phyloP scores from a whole-genome alignment of 2,797 vertebrate species.

The Artibeus lituratus region DNA sequence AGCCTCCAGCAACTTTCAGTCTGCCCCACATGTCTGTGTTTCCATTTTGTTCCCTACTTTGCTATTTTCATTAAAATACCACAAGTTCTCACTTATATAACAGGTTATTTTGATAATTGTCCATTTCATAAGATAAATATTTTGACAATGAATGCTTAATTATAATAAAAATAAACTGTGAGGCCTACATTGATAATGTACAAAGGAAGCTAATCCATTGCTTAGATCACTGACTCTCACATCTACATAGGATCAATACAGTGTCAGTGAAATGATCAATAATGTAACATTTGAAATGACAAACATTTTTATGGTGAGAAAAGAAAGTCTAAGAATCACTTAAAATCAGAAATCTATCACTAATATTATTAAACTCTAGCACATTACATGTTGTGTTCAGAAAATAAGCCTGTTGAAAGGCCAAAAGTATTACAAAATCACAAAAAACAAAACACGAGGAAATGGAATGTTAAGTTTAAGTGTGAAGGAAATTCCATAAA shows the following conservation, averaged over 20 bases:
- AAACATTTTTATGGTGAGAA: not conserved
- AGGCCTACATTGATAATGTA: not conserved
- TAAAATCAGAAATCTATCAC: not conserved
- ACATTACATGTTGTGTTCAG: not conserved
- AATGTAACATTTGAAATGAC: not conserved
- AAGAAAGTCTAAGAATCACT: not conserved
- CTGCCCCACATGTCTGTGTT: no score
- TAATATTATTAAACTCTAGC: not conserved
- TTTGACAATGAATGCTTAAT: not conserved
- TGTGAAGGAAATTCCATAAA: conserved; percentile 1
- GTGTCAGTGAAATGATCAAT: not conserved
- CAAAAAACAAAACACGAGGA: not conserved
- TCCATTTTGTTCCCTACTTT: no score
- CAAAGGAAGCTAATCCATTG: not conserved
- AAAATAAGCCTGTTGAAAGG: not conserved
- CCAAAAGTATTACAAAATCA: not conserved
- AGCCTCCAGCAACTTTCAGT: no score
- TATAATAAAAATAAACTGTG: not conserved
- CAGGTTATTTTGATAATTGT: not conserved
- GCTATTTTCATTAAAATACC: no score
- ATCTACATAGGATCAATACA: not conserved
- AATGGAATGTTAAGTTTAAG: not conserved
- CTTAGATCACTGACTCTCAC: not conserved
- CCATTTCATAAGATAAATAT: not conserved
- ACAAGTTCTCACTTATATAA: no score